Evolutionary conservation across 2,888 invertebrate species (phyloP), one percentile per base, ranked within the genome.

Genomic region (Protonemura montana): DNA sequence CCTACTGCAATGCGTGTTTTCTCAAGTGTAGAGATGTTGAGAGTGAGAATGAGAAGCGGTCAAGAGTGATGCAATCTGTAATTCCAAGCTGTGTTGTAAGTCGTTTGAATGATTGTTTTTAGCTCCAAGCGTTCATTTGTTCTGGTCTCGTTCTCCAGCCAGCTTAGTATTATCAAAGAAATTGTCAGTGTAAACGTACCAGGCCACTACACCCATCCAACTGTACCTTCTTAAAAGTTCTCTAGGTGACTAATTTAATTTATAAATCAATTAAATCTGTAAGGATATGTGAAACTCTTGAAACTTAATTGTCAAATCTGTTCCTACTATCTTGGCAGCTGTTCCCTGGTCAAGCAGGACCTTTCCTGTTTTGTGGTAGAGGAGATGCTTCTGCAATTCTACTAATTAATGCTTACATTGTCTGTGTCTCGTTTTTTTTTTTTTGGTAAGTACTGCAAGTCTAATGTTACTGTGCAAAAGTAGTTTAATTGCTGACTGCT

Each of bases 241-340:
- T 59, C 21, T 59, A 59, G 59, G 59, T 59, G 59, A 59, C 59
- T 59, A 59, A 59, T 59, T 59, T 59, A 59, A 59, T 59, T 59
- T 59, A 59, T 59, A 59, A 59, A 59, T 59, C 59, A 59, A 59
- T 59, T 59, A 59, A 59, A 59, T 59, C 59, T 59, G 59, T 59
- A 59, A 59, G 59, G 59, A 59, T 59, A 59, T 59, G 59, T 59
- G 59, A 59, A 59, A 59, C n/a, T 59, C 16, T 3, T 59, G 59
- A 1, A 2, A 59, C 21, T 10, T 59, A 10, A 59, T 59, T 41
- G 41, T 59, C 59, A 59, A 59, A 1, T 59, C 10, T 35, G 59
- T 59, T 59, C 59, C 13, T 21, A 10, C 59, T 2, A 59, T 59
- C 13, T 59, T 59, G 35, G 5, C 35, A 35, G 35, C 5, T n/a